Evolutionary conservation across 2,113 vertebrate species (phyloP), one percentile per base, ranked within the genome.

Genomic region (Marmota monax): DNA sequence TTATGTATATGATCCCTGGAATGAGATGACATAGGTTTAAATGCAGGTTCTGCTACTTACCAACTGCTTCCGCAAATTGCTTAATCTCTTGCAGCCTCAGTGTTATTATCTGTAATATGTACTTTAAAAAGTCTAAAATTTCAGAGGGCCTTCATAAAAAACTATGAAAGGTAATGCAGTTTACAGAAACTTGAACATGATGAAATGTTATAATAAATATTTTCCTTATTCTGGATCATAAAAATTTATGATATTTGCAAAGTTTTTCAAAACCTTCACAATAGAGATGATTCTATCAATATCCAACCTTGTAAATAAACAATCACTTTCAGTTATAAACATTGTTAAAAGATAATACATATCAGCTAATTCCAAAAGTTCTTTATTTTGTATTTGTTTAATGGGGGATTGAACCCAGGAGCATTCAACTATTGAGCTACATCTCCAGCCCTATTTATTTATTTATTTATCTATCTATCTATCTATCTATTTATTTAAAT

Each of bases 201-300:
- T 23, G 89, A 96, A 84, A 84, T 77, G 42, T 67, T 78, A 58
- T 29, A 73, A 84, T 76, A 84, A 83, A 84, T 77, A 74, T 73
- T 65, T 42, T 34, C 69, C 94, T 69, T 32, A 94, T 88, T 86
- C 27, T 42, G 4, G 20, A 42, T 90, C 23, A 39, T 90, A 80
- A 80, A 86, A 84, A 77, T 39, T n/a, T 65, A 82, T 29, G 34
- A 34, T 78, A 29, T 85, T 93, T 69, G 78, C 84, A 90, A 88
- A 51, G n/a, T 88, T 13, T 9, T 74, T 39, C 84, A 80, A 92
- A 84, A 92, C 58, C n/a, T 72, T 70, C 72, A 84, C 65, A 20
- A 45, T 56, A 39, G n/a, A 70, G 7, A 13, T 80, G 63, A 96
- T 92, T 86, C n/a, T 92, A 12, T 67, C 76, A 88, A 45, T 83